Percentiles rank a stretch among this genome's conserved stretches.
Evolutionary conservation across 2,888 invertebrate species (phyloP).

Genomic region (Nasonovia ribisnigri): DNA sequence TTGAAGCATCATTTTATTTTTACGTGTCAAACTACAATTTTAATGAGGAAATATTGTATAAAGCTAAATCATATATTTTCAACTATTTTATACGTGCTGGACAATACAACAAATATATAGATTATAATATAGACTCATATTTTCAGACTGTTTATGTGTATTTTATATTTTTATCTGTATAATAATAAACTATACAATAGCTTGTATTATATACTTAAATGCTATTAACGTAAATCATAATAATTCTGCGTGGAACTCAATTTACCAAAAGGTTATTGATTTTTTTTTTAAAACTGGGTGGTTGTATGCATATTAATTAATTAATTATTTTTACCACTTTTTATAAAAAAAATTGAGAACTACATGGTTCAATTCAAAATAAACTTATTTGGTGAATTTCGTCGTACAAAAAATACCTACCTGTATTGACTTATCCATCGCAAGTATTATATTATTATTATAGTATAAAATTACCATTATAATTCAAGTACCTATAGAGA

Average conservation of each 20-base stretch:
- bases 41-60: neutral
- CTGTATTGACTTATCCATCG: too few species aligned
- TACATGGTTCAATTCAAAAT: neutral
- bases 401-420: neutral
- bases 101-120: neutral
- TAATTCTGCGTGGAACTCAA: neutral
- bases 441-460: neutral
- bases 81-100: neutral
- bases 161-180: neutral
- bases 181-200: too few species aligned
- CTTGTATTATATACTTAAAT: neutral
- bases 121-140: neutral
- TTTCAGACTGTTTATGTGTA: too few species aligned
- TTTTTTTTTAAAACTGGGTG: neutral
- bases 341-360: neutral
- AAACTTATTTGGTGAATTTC: neutral
- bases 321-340: neutral
- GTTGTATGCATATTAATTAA: neutral
- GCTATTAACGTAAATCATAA: neutral
- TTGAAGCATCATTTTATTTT: neutral
- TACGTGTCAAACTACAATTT: neutral
- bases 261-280: neutral
- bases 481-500: neutral
- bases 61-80: neutral
- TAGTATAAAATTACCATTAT: neutral